phyloP scores from a whole-genome alignment of 2,888 invertebrate species.

The Ctena decussata region DNA sequence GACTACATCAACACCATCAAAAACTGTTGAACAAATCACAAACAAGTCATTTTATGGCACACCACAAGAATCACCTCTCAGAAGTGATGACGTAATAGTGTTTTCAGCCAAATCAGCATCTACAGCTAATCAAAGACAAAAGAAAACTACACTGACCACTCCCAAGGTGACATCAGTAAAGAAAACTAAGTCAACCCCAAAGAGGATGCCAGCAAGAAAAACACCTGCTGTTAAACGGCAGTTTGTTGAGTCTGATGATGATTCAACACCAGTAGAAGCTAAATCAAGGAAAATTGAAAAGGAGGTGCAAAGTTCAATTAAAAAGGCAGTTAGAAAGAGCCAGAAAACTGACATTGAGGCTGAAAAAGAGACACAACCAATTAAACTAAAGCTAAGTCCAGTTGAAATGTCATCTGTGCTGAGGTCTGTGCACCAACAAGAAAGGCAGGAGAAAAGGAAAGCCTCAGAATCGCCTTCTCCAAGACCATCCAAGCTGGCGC shows the following conservation, averaged over 20 bases:
- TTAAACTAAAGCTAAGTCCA: conserved; percentile 22
- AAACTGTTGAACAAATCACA: conserved; percentile 41
- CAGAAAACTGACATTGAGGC: not conserved
- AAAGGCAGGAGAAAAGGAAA: conserved; percentile 19
- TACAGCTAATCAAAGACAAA: conserved; percentile 6
- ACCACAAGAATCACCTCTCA: conserved; percentile 43
- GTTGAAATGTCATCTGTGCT: conserved; percentile 45
- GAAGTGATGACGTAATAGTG: conserved; percentile 34
- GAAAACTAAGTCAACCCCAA: conserved; percentile 19
- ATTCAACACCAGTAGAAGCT: not conserved
- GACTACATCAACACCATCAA: conserved; percentile 54
- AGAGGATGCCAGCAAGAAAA: conserved; percentile 23
- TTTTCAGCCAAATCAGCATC: conserved; percentile 38
- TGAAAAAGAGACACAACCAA: not conserved
- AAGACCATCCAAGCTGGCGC: conserved; percentile 25
- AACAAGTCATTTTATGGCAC: conserved; percentile 60
- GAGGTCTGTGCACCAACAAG: conserved; percentile 33
- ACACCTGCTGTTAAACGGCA: conserved; percentile 39
- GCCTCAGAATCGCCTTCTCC: conserved; percentile 7
- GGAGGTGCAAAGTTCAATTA: not conserved
- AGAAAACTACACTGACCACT: conserved; percentile 17
- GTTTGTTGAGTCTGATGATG: not conserved
- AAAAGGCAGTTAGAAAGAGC: not conserved
- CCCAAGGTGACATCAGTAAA: conserved; percentile 21
- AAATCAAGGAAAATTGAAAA: not conserved